Base-by-base conservation (phyloP, 2,888 invertebrate genomes). In the Choristoneura rosaceana region DNA sequence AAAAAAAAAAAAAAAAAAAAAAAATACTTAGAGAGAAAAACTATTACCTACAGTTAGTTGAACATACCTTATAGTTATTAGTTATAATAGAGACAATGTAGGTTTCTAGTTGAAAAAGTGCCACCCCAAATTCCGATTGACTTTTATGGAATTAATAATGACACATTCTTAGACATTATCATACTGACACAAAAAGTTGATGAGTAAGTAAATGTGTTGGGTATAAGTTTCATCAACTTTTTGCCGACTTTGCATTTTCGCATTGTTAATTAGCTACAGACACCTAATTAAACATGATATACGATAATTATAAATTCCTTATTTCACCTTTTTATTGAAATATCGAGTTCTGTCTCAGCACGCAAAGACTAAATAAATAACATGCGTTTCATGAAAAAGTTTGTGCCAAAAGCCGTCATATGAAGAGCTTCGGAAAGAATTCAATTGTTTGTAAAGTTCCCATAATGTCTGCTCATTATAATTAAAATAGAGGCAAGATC, bases 201-300 rank as follows among this genome's bases (percentile, higher is more conserved):
- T 67, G 62, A 62, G 34, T 34, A 47, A 62, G 34, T 50, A 33
- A 10, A 10, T 25, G 55, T 25, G 55, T 25, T 25, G 25, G 25
- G 55, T 17, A 25, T 55, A 55, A 55, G 55, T 55, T 55, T 55
- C 55, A 55, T 50, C 33, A 50, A 34, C 50, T 64, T 64, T 59
- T 67, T 71, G 63, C 45, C 9, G 67, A 63, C 55, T 63, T 58
- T 58, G 34, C 67, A 71, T 71, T 63, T 67, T 71, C 61, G 67
- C 60, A 62, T 67, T 71, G 62, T 58, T 71, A 71, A 71, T 71
- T 71, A 67, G 47, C 14, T 58, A 58, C 62, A 55, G 15, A 71
- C 71, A 71, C 71, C 71, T 71, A 71, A 71, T 71, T 71, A 67
- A 38, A 45, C 34, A 58, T 71, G 61, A 71, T 71, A 71, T 62